Evolutionary conservation across 1,140 invertebrate genomes (phyloP), one percentile per base, ranked within the genome.

Genomic region (Phymorhynchus buccinoides): DNA sequence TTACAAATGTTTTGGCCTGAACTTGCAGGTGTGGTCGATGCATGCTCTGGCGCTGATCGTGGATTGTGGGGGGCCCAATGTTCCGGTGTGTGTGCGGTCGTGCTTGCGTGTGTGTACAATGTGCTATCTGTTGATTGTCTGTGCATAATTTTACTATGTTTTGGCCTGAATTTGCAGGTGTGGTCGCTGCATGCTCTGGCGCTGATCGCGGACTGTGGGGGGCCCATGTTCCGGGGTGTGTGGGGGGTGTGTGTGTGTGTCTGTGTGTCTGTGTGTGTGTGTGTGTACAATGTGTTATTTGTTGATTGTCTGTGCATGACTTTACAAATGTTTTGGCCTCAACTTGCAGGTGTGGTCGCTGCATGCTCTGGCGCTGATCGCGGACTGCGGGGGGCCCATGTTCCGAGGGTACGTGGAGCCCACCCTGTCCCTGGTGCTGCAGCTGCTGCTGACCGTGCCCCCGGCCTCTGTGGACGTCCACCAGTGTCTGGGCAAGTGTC

Each of bases 1-100:
- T 73, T 73, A 9, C 12, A n/a, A n/a, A n/a, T n/a, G n/a, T n/a
- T n/a, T n/a, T n/a, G n/a, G 48, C 18, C 44, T 37, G 30, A n/a
- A n/a, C n/a, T n/a, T n/a, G n/a, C n/a, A n/a, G n/a, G n/a, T n/a
- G n/a, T n/a, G n/a, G 99, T 96, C 98, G 0, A 93, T 99, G 3
- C 97, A 99, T 94, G 98, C 98, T 3, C 93, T 99, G 48, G 96
- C 97, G 14, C 97, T 99, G 85, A 98, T 99, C 85, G 98, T 98
- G 37, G 98, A 99, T 93, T 99, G 98, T 14, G 98, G 98, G 37
- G 98, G 98, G 1, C 98, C 98, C 42, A 99, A 99, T 99, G 98
- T 99, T 99, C 94, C 95, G 98, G 37, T 96, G 96, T n/a, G n/a
- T 6, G 44, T 48, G 44, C 18, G 44, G 6, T 6, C 18, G 44